Evolutionary conservation across 2,888 invertebrate genomes (phyloP), one percentile per base, ranked within the genome.

Genomic region (Andrena dorsata): DNA sequence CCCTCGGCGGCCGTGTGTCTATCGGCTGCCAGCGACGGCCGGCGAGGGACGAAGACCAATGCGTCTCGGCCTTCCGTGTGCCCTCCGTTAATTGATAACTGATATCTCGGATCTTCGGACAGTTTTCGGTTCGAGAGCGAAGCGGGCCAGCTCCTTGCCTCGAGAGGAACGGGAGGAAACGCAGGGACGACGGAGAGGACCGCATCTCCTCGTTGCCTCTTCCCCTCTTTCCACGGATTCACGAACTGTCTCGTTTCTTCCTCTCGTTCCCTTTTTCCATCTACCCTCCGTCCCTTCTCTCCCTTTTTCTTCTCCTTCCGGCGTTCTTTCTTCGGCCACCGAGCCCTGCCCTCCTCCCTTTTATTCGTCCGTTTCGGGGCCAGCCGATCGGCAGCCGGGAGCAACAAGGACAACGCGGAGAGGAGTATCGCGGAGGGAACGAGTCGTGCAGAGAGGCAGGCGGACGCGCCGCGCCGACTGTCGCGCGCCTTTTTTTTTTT

Each of bases 11-110:
- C 41, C 41, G 41, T 41, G 73, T 41, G 80, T 71, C 85, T 84
- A 83, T 79, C 85, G 73, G 72, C 76, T 84, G 85, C 73, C 83
- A 83, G 70, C 72, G 79, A 84, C 79, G 86, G 82, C 82, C 68
- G 23, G 73, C 71, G 74, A 66, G 35, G 64, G 72, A 90, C 90
- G 88, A 89, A 90, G 90, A 86, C 83, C 89, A 89, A 90, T 89
- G 87, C 86, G 82, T 90, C 71, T 86, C 84, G 82, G 85, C 87
- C 90, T 92, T 90, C 90, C 90, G 90, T 89, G 84, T 87, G 87
- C 89, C 89, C 89, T 60, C 65, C 71, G 91, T 92, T 92, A 92
- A 93, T 92, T 93, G 92, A 92, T 92, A 93, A 92, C 89, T 81
- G 92, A 92, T 92, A 92, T 93, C 92, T 90, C 85, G 80, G 76